Conservation (phyloP, 2,888 invertebrate species). For the Cerceris ruficornis region DNA sequence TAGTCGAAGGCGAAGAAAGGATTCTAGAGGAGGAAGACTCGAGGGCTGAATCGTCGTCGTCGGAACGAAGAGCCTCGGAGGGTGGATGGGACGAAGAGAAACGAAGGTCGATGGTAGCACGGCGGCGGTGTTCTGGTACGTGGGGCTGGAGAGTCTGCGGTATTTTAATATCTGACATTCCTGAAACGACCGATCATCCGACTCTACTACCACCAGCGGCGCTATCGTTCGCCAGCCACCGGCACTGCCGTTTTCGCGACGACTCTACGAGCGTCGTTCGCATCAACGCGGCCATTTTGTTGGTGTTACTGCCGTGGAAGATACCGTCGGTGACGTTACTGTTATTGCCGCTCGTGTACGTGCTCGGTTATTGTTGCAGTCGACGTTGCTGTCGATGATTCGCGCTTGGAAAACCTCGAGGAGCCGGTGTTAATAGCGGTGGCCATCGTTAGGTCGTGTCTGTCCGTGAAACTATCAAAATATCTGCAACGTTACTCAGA, state of each 20-base stretch:
- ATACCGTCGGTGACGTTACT: conserved; percentile 35
- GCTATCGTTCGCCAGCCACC: conserved; percentile 10
- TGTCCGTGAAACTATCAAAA: conserved; percentile 1
- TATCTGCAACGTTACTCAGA: no score
- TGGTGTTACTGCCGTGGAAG: conserved; percentile 21
- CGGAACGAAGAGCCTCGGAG: no score
- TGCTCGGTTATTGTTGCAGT: conserved; percentile 40
- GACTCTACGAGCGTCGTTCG: conserved; percentile 14
- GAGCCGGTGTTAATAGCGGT: conserved; percentile 3
- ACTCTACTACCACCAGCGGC: conserved; percentile 60
- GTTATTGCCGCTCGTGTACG: conserved; percentile 17
- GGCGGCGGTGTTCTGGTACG: conserved; percentile 58
- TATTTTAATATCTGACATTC: conserved; percentile 81
- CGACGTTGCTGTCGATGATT: conserved; percentile 28
- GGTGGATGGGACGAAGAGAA: conserved; percentile 26
- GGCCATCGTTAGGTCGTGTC: background rate
- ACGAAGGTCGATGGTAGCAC: conserved; percentile 44
- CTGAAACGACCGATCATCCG: conserved; percentile 77
- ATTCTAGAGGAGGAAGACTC: conserved; percentile 16
- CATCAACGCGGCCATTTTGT: conserved; percentile 19
- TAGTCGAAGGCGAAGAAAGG: conserved; percentile 44
- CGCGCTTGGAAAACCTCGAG: conserved; percentile 10
- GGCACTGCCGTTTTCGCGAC: conserved; percentile 4
- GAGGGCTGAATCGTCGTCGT: conserved; percentile 8
- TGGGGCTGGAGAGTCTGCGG: conserved; percentile 75